Base-by-base conservation (phyloP, 2,797 vertebrate species). In the Peromyscus melanophrys region DNA sequence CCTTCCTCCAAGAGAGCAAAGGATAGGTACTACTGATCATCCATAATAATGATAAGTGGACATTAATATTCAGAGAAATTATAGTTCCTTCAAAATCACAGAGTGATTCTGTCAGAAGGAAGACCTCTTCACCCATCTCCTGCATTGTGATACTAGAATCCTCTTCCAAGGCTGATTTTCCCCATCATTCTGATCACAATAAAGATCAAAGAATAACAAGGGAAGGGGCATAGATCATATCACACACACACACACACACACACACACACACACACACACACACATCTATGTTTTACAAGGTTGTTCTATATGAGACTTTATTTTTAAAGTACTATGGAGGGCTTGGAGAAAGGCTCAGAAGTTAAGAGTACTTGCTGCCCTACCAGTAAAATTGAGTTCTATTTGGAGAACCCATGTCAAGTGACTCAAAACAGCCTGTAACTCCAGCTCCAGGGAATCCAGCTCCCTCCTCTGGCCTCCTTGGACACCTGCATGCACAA, bases 191-290 rank as follows among this genome's bases (percentile, higher is more conserved):
- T 71, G 34, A 55, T 75, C 6, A 10, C n/a, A 90, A 27, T 21
- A 80, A 25, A 83, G 3, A 40, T 37, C 12, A 49, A 19, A 6
- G 5, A 84, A 76, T n/a, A 10, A 23, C 2, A 23, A 55, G 43
- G 49, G 6, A 37, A 76, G 21, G 21, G 9, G 10, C 10, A 78
- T 34, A 55, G 34, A 49, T 27, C 46, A n/a, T 2, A 29, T 17
- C 2, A 7, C 52, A n/a, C 19, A n/a, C 19, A n/a, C 11, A n/a
- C 6, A 0, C 27, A 1, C 25, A 14, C 6, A 4, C 4, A 9
- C 27, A 1, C 29, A 46, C 17, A 6, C 75, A 34, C 31, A 34
- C 16, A 34, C 1, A 9, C 0, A 37, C 21, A 57, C 5, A 37
- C 12, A 37, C 55, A 16, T 0, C 27, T 14, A 12, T 6, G 10